Evolutionary conservation across 2,113 vertebrate species (phyloP).

Genomic region (Anhinga anhinga): DNA sequence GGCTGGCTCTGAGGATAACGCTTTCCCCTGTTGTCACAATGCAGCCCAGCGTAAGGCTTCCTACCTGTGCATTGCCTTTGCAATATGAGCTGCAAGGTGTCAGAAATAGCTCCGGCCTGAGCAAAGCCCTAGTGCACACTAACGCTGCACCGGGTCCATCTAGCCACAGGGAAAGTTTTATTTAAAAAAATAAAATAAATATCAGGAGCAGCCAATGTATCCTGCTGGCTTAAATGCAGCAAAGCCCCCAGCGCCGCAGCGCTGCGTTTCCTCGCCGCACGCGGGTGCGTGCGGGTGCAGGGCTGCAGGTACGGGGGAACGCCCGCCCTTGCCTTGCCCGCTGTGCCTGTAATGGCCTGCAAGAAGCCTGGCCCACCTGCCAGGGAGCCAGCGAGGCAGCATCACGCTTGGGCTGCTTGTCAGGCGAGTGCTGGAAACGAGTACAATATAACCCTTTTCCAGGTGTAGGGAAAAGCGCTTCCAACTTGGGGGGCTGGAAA

Average conservation of each 20-base stretch:
- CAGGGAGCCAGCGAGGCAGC: neutral
- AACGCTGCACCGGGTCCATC: neutral
- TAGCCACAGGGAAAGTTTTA: neutral
- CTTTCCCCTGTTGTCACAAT: neutral
- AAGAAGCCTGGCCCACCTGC: neutral
- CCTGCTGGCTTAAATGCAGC: neutral
- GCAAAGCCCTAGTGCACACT: neutral
- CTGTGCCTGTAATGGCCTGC: neutral
- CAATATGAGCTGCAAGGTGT: neutral
- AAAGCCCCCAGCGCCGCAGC: too few relatives aligned
- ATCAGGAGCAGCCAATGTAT: neutral
- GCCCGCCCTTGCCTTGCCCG: neutral
- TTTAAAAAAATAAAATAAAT: neutral
- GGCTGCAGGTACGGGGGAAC: neutral
- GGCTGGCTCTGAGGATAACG: neutral
- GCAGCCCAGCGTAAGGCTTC: neutral
- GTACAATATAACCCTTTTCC: neutral
- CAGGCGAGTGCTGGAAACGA: neutral
- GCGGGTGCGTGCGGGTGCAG: too few relatives aligned
- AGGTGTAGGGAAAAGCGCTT: neutral
- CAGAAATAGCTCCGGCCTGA: neutral
- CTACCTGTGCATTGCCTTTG: neutral
- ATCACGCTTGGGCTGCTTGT: rapidly evolving
- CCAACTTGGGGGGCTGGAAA: neutral
- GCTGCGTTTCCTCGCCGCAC: rapidly evolving